A percentile compares a stretch with the other conserved stretches of the same genome.
phyloP scores from a whole-genome alignment of 2,888 invertebrate genomes.

The Lordiphosa fenestrarum region DNA sequence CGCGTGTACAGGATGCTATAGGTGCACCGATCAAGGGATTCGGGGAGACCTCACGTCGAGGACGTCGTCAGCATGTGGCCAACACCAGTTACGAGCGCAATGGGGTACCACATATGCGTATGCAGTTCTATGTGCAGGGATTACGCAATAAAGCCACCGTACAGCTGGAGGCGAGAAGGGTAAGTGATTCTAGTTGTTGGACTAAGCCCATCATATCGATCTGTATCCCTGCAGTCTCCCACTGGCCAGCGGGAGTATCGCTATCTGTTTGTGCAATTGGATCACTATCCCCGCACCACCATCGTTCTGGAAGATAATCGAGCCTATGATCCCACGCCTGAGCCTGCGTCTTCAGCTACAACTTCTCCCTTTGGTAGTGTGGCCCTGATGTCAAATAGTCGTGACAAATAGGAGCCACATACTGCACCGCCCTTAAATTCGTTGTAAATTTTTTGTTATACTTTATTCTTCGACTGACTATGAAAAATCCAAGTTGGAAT shows the following conservation, averaged over 20 bases:
- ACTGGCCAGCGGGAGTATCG: constrained; percentile 89
- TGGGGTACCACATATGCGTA: constrained; percentile 89
- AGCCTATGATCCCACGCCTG: constrained; percentile 71
- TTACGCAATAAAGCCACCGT: constrained; percentile 90
- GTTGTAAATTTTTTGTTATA: constrained; percentile 54
- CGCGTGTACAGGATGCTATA: constrained; percentile 88
- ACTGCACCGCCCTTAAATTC: constrained; percentile 41
- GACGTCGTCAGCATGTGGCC: constrained; percentile 91
- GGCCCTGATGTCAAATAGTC: constrained; percentile 54
- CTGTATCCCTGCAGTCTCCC: constrained; percentile 83
- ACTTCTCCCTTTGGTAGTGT: constrained; percentile 43
- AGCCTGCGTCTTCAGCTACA: constrained; percentile 17
- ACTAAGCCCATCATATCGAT: constrained; percentile 36
- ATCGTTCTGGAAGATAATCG: constrained; percentile 91
- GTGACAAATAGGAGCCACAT: constrained; percentile 45
- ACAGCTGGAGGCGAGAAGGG: constrained; percentile 92
- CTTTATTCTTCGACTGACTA: constrained; percentile 64
- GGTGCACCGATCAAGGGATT: constrained; percentile 94
- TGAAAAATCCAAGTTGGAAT: constrained; percentile 14
- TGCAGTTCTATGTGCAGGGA: constrained; percentile 95
- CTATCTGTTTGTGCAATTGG: constrained; percentile 91
- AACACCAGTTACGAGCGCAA: constrained; percentile 88
- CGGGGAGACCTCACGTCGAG: constrained; percentile 92
- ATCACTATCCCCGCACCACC: constrained; percentile 87
- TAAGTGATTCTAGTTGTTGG: constrained; percentile 68